Evolutionary conservation across 2,797 vertebrate genomes (phyloP).

Genomic region (Novumbra hubbsi): DNA sequence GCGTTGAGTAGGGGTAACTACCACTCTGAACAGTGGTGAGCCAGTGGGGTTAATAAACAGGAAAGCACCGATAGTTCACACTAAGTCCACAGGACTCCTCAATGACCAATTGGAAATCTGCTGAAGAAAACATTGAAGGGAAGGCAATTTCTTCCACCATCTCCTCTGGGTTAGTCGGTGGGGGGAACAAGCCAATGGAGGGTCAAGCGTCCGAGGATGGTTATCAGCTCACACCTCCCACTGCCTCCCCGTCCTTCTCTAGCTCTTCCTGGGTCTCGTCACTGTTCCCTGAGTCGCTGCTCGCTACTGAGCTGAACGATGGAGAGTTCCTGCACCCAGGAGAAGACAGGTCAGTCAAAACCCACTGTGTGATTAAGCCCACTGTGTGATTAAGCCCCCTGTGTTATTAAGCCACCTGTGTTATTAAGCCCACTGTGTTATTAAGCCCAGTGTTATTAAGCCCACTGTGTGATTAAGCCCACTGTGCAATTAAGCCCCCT

Average conservation of each 20-base stretch:
- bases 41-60: neutral
- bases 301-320: conserved; percentile 89
- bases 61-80: conserved; percentile 6
- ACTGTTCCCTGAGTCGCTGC: conserved; percentile 98
- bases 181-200: conserved; percentile 3
- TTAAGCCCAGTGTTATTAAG: too few species aligned
- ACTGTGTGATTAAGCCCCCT: too few species aligned
- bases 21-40: neutral
- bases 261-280: conserved; percentile 94
- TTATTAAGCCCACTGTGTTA: too few species aligned
- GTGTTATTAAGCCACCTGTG: too few species aligned
- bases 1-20: neutral
- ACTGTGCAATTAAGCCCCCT: too few species aligned
- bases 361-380: neutral
- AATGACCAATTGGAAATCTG: neutral
- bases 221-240: conserved; percentile 91
- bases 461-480: too few species aligned
- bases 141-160: neutral
- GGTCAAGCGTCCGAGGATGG: conserved; percentile 5
- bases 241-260: conserved; percentile 87
- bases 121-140: neutral
- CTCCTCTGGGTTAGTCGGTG: neutral
- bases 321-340: conserved; percentile 85
- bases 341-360: neutral
- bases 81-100: neutral